Evolutionary conservation across 1,140 invertebrate species (phyloP).

Genomic region (Pogonomyrmex barbatus): DNA sequence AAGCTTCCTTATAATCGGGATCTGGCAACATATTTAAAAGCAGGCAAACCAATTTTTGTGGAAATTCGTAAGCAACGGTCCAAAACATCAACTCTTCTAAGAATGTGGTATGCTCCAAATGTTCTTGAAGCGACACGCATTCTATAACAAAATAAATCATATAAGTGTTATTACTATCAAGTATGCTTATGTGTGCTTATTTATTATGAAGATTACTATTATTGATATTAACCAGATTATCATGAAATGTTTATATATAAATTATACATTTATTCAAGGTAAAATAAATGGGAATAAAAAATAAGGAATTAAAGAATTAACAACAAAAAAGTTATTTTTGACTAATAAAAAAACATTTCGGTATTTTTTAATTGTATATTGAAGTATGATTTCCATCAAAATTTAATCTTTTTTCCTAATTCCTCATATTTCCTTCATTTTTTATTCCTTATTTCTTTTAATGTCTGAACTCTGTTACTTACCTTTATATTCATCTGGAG

Average conservation of each 20-base stretch:
- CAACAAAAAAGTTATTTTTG: too few species aligned
- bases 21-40: slow-evolving; percentile 98
- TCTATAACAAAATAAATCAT: slow-evolving; percentile 84
- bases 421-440: too few species aligned
- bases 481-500: slow-evolving; percentile 92
- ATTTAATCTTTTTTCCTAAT: too few species aligned
- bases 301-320: too few species aligned
- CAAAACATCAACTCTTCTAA: slow-evolving; percentile 99
- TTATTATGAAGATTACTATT: background rate
- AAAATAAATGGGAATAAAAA: too few species aligned
- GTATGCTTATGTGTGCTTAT: background rate
- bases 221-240: background rate
- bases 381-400: too few species aligned
- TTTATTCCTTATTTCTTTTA: too few species aligned
- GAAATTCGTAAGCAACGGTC: slow-evolving; percentile 99
- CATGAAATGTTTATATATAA: background rate
- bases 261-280: too few species aligned
- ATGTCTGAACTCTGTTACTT: background rate
- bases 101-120: slow-evolving; percentile 94
- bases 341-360: too few species aligned
- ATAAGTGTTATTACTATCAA: slow-evolving; percentile 5
- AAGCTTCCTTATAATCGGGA: slow-evolving; percentile 97
- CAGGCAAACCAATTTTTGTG: slow-evolving; percentile 97
- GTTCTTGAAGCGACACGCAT: slow-evolving; percentile 92
- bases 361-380: too few species aligned